Evolutionary conservation across 2,113 vertebrate genomes (phyloP).

Genomic region (Lepisosteus oculatus): DNA sequence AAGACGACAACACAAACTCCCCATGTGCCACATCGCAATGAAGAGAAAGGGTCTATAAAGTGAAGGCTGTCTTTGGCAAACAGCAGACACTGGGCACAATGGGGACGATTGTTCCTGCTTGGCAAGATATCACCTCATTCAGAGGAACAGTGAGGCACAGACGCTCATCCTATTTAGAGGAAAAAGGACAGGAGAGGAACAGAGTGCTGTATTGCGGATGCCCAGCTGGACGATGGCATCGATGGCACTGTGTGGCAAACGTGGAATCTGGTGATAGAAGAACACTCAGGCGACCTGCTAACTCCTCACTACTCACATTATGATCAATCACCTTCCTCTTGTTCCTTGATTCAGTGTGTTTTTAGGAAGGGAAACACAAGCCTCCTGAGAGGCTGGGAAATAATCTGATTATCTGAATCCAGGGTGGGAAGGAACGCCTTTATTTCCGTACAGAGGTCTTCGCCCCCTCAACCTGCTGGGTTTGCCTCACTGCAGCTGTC

Average conservation of each 20-base stretch:
- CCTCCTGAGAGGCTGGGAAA: conserved; percentile 11
- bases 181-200: conserved; percentile 24
- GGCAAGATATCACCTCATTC: conserved; percentile 45
- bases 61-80: conserved; percentile 37
- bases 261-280: conserved; percentile 31
- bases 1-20: not conserved
- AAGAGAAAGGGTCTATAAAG: conserved; percentile 49
- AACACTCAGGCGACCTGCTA: too few species aligned
- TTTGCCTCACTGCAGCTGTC: not conserved
- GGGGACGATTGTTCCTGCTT: conserved; percentile 48
- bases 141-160: conserved; percentile 46
- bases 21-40: conserved; percentile 47
- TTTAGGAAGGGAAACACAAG: conserved; percentile 5
- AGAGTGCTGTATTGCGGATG: conserved; percentile 46
- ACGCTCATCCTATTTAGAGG: conserved; percentile 28
- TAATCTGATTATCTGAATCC: conserved; percentile 21
- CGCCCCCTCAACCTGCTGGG: not conserved
- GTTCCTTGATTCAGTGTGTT: not conserved
- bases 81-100: conserved; percentile 31
- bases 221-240: conserved; percentile 33
- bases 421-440: not conserved
- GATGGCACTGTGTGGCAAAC: conserved; percentile 23
- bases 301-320: too few species aligned
- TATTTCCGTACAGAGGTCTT: not conserved
- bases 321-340: too few species aligned